Conservation (phyloP, 2,797 vertebrate species). For the Brachyrhaphis roseni region DNA sequence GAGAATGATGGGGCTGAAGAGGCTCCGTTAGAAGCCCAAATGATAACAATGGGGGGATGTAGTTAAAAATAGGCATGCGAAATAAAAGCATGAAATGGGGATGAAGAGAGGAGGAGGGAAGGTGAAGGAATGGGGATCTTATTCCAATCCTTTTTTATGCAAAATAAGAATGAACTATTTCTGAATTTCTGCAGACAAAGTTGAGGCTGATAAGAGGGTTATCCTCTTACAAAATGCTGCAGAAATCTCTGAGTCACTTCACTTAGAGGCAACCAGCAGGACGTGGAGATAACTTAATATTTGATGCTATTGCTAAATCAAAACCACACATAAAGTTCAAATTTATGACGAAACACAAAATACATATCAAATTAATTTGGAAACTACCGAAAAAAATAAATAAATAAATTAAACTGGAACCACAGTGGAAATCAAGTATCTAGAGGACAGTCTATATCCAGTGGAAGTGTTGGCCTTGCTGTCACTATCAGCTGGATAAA, state of each 20-base stretch:
- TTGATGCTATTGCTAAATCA: background rate
- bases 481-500: slow-evolving; percentile 58
- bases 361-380: slow-evolving; percentile 44
- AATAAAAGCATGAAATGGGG: slow-evolving; percentile 28
- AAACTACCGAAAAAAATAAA: slow-evolving; percentile 24
- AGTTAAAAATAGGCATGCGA: slow-evolving; percentile 56
- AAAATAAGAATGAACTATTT: slow-evolving; percentile 55
- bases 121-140: slow-evolving; percentile 44
- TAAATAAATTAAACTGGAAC: slow-evolving; percentile 9
- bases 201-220: slow-evolving; percentile 64
- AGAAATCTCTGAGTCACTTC: slow-evolving; percentile 39
- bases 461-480: slow-evolving; percentile 41
- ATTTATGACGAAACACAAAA: slow-evolving; percentile 2
- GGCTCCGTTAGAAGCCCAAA: slow-evolving; percentile 29
- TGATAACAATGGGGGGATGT: slow-evolving; percentile 50
- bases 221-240: slow-evolving; percentile 38
- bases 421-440: slow-evolving; percentile 2
- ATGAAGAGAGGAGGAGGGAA: slow-evolving; percentile 9
- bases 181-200: slow-evolving; percentile 58
- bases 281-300: background rate
- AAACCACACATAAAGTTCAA: slow-evolving; percentile 3
- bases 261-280: slow-evolving; percentile 14
- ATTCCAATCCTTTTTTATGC: slow-evolving; percentile 50
- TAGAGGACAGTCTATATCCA: slow-evolving; percentile 40
- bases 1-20: slow-evolving; percentile 14